A percentile compares a stretch with the other conserved stretches of the same genome.
These are phyloP conservation scores for Leptoclinus maculatus DNA, from an alignment of 2,797 vertebrate species.

Conservation along the genomic window DNA sequence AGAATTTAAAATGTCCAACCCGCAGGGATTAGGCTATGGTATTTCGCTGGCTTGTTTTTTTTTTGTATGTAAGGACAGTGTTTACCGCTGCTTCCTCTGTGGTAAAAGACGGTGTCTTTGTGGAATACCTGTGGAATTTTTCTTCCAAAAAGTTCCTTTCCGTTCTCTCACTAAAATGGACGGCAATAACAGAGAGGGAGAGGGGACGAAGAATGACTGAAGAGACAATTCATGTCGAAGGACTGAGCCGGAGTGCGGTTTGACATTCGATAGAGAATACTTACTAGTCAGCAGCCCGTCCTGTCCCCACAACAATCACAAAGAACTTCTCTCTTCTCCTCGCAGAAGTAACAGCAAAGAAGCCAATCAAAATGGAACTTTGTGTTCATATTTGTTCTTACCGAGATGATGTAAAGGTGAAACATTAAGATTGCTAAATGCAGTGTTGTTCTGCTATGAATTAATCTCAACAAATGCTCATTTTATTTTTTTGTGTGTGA, in stretches of 20 bases:
- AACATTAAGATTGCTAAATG: constrained; percentile 59
- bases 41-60: constrained; percentile 57
- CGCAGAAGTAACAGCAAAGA: constrained; percentile 58
- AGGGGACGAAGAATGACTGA: constrained; percentile 48
- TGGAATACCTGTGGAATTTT: constrained; percentile 39
- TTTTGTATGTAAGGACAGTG: constrained; percentile 56
- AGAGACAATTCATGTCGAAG: constrained; percentile 45
- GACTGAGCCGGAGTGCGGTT: constrained; percentile 51
- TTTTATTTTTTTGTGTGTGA: constrained; percentile 69
- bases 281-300: constrained; percentile 43
- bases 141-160: constrained; percentile 32
- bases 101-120: constrained; percentile 58
- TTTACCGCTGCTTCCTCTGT: constrained; percentile 62
- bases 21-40: constrained; percentile 62
- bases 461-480: constrained; percentile 56
- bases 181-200: constrained; percentile 57
- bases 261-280: constrained; percentile 43
- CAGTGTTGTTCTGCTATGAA: constrained; percentile 63
- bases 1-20: constrained; percentile 62
- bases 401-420: constrained; percentile 66
- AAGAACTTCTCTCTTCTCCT: constrained; percentile 55
- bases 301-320: constrained; percentile 56
- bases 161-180: constrained; percentile 60
- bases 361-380: constrained; percentile 59
- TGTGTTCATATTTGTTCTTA: constrained; percentile 51